Evolutionary conservation across 2,113 vertebrate species (phyloP).

Genomic region (Silurus glanis): DNA sequence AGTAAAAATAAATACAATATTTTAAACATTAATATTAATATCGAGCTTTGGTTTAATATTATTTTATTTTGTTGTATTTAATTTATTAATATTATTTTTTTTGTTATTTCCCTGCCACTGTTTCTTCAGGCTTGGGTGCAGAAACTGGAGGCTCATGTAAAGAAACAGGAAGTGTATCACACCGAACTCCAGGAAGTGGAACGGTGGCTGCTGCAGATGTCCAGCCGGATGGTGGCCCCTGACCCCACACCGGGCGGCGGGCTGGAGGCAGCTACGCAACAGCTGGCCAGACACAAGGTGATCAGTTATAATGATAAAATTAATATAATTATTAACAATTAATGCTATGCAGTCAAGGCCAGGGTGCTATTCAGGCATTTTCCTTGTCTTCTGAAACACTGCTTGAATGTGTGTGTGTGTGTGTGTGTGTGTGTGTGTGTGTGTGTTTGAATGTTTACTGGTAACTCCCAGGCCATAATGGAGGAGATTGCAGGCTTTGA

Average conservation of each 20-base stretch:
- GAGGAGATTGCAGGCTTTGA: conserved; percentile 96
- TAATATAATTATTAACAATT: background rate
- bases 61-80: no score
- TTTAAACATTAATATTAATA: background rate
- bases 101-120: background rate
- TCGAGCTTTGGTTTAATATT: no score
- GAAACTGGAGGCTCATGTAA: conserved; percentile 81
- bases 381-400: background rate
- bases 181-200: conserved; percentile 90
- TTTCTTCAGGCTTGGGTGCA: conserved; percentile 74
- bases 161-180: conserved; percentile 90
- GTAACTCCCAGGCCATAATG: conserved; percentile 86
- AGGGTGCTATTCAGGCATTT: background rate
- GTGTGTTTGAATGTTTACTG: conserved; percentile 8
- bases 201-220: conserved; percentile 95
- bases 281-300: conserved; percentile 94
- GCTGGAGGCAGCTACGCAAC: conserved; percentile 90
- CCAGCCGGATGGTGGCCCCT: conserved; percentile 86
- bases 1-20: background rate
- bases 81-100: no score
- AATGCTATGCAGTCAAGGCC: background rate
- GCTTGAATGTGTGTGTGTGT: background rate
- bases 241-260: conserved; percentile 80
- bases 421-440: background rate
- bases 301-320: conserved; percentile 9